A percentile compares a stretch with the other conserved stretches of the same genome.
These are phyloP conservation scores for Phymorhynchus buccinoides DNA, from an alignment of 1,140 invertebrate species.

Conservation along the genomic window DNA sequence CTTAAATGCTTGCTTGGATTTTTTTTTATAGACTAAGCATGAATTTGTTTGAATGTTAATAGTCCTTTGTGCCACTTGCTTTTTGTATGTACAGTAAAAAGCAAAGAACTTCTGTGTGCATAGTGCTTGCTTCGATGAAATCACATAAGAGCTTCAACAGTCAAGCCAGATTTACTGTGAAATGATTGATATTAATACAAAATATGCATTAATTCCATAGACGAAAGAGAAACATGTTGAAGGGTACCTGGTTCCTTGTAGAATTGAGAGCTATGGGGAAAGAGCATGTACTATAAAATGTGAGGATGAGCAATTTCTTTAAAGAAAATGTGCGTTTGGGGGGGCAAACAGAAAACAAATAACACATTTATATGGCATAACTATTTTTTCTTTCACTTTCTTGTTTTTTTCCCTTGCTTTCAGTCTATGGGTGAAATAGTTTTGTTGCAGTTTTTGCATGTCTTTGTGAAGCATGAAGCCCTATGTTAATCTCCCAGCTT, in stretches of 20 bases:
- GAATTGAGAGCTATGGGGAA: neutral
- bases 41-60: too few relatives aligned
- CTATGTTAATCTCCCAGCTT: neutral
- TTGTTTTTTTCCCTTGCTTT: neutral
- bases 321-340: neutral
- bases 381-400: neutral
- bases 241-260: neutral
- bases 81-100: neutral
- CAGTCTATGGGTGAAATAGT: neutral
- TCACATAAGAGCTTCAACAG: neutral
- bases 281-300: neutral
- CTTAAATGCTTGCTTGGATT: too few relatives aligned
- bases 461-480: conserved; percentile 3
- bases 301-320: neutral
- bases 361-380: conserved; percentile 6
- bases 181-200: neutral
- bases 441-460: neutral
- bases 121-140: neutral
- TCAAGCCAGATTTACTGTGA: neutral
- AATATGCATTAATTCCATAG: neutral
- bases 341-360: neutral
- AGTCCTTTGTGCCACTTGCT: neutral
- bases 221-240: neutral
- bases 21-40: too few relatives aligned
- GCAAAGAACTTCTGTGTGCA: neutral